Evolutionary conservation across 2,888 invertebrate species (phyloP).

Genomic region (Drosophila greeni): DNA sequence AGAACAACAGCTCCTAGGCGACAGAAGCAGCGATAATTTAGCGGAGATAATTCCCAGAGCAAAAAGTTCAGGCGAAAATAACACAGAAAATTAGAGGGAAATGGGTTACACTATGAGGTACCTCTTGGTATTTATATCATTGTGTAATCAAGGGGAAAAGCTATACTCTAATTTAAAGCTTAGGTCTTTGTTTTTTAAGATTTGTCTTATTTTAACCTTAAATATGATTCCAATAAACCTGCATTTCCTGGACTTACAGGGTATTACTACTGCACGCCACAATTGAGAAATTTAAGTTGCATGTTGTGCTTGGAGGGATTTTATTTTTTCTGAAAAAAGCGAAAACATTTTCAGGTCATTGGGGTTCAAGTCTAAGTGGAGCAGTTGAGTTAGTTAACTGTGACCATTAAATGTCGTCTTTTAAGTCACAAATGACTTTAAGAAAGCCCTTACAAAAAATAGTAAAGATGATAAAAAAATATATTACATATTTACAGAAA

Average conservation of each 20-base stretch:
- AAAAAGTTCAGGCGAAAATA: conserved; percentile 15
- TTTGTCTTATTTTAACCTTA: background rate
- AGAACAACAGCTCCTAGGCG: conserved; percentile 34
- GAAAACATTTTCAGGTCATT: conserved; percentile 53
- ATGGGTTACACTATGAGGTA: background rate
- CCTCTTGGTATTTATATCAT: background rate
- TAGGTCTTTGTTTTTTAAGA: background rate
- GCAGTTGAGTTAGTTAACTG: conserved; percentile 49
- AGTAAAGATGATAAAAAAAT: background rate
- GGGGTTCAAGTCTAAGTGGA: conserved; percentile 43
- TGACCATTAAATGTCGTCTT: conserved; percentile 44
- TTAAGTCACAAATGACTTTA: background rate
- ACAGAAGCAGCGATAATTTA: conserved; percentile 47
- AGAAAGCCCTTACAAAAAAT: background rate
- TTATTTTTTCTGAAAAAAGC: conserved; percentile 33
- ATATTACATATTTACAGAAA: too few species aligned
- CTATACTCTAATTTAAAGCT: too few species aligned
- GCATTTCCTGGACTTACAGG: background rate
- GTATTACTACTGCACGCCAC: conserved; percentile 25
- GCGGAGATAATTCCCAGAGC: conserved; percentile 58
- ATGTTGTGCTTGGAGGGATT: conserved; percentile 39
- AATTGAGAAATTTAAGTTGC: conserved; percentile 57
- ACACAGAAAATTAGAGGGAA: background rate
- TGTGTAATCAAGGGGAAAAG: background rate
- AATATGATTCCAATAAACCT: background rate